Percentiles rank a stretch among this genome's conserved stretches.
Evolutionary conservation across 2,113 vertebrate genomes (phyloP).

Genomic region (Leptobrachium leishanense): DNA sequence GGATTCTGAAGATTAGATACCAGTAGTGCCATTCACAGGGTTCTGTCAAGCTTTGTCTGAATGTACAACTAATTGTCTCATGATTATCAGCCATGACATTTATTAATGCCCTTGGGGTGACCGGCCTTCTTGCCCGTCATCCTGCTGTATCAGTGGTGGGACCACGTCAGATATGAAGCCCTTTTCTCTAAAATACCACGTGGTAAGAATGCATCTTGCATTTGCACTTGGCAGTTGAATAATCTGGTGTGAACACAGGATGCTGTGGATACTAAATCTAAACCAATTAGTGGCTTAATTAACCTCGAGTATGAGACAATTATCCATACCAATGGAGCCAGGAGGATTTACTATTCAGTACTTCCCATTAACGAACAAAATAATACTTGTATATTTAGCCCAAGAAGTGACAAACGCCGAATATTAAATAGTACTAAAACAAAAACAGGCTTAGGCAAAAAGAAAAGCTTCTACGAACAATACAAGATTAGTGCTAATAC

Average conservation of each 20-base stretch:
- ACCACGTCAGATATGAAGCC: not conserved
- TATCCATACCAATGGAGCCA: conserved; percentile 42
- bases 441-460: conserved; percentile 32
- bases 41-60: no score
- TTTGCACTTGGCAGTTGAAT: not conserved
- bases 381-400: conserved; percentile 31
- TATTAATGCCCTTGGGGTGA: no score
- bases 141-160: no score
- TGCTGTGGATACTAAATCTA: conserved; percentile 15
- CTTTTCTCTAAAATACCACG: not conserved
- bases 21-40: no score
- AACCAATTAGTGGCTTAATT: conserved; percentile 24
- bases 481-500: conserved; percentile 34
- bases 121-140: no score
- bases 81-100: no score
- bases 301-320: conserved; percentile 48
- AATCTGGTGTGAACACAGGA: conserved; percentile 27
- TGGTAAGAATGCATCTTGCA: not conserved
- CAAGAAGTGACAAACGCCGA: conserved; percentile 27
- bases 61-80: no score
- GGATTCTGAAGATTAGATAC: no score
- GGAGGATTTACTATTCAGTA: conserved; percentile 20
- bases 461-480: conserved; percentile 33
- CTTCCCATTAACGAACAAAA: conserved; percentile 40
- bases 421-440: conserved; percentile 34